phyloP scores from a whole-genome alignment of 2,797 vertebrate species.

The Gymnocypris eckloni region DNA sequence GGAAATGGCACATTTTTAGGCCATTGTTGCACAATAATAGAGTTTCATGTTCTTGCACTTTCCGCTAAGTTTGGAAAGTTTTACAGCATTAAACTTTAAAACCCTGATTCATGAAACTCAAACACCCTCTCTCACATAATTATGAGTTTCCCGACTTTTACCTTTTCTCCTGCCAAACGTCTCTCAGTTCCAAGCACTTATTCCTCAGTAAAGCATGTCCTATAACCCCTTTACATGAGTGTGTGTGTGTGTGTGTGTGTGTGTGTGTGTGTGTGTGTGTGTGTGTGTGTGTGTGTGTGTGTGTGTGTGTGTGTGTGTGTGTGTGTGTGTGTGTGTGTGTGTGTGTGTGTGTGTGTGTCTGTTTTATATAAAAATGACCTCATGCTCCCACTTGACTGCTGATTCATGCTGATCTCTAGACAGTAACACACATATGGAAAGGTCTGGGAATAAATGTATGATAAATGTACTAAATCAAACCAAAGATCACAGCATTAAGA shows the following conservation, averaged over 20 bases:
- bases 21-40: neutral
- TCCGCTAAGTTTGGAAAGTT: slow-evolving; percentile 31
- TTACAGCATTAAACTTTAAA: slow-evolving; percentile 40
- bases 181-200: neutral
- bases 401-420: slow-evolving; percentile 39
- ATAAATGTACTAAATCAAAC: slow-evolving; percentile 1
- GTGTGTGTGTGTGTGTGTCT: slow-evolving; percentile 12
- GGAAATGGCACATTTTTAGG: slow-evolving; percentile 4
- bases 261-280: slow-evolving; percentile 4
- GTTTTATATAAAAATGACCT: slow-evolving; percentile 34
- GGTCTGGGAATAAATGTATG: neutral
- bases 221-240: slow-evolving; percentile 14
- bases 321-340: slow-evolving; percentile 12
- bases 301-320: slow-evolving; percentile 12
- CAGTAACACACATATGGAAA: slow-evolving; percentile 11
- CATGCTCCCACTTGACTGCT: slow-evolving; percentile 41
- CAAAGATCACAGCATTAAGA: neutral
- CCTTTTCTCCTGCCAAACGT: slow-evolving; percentile 23
- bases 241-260: slow-evolving; percentile 12
- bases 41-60: slow-evolving; percentile 32
- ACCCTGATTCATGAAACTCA: slow-evolving; percentile 1
- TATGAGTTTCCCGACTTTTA: slow-evolving; percentile 5
- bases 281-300: slow-evolving; percentile 16
- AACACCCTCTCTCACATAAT: slow-evolving; percentile 16
- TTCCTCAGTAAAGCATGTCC: slow-evolving; percentile 2